These are phyloP conservation scores for Diarsia brunnea DNA, from an alignment of 2,888 invertebrate species.

Conservation along the genomic window DNA sequence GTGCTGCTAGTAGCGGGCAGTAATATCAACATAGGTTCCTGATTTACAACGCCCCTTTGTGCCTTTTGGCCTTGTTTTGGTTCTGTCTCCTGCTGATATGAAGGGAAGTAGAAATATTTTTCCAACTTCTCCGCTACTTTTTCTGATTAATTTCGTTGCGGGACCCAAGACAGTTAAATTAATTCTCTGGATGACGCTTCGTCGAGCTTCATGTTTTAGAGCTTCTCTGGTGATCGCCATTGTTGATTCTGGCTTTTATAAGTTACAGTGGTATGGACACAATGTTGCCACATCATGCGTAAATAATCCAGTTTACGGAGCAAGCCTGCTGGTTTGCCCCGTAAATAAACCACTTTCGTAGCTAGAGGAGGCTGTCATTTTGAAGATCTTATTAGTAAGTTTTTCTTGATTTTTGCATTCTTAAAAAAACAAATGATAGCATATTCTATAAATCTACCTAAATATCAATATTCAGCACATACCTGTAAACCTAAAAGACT, in stretches of 20 bases:
- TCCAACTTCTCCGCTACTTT: neutral
- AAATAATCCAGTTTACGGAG: too few species aligned
- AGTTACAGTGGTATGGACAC: neutral
- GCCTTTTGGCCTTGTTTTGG: neutral
- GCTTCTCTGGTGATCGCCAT: neutral
- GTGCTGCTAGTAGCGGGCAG: constrained; percentile 25
- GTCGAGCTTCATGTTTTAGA: neutral
- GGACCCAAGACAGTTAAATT: neutral
- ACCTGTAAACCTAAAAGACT: neutral
- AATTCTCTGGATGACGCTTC: too few species aligned
- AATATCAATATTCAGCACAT: neutral
- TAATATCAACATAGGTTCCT: neutral
- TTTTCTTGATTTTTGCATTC: too few species aligned
- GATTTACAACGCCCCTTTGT: neutral
- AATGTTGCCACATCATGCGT: too few species aligned
- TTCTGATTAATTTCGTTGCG: neutral
- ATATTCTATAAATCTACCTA: neutral
- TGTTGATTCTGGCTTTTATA: neutral
- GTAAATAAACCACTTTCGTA: too few species aligned
- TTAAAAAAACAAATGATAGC: neutral
- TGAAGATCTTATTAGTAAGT: too few species aligned
- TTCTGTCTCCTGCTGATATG: neutral
- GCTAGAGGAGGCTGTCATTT: too few species aligned
- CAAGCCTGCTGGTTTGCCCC: too few species aligned
- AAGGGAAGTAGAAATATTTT: neutral